Evolutionary conservation across 2,113 vertebrate species (phyloP).

Genomic region (Ia io): DNA sequence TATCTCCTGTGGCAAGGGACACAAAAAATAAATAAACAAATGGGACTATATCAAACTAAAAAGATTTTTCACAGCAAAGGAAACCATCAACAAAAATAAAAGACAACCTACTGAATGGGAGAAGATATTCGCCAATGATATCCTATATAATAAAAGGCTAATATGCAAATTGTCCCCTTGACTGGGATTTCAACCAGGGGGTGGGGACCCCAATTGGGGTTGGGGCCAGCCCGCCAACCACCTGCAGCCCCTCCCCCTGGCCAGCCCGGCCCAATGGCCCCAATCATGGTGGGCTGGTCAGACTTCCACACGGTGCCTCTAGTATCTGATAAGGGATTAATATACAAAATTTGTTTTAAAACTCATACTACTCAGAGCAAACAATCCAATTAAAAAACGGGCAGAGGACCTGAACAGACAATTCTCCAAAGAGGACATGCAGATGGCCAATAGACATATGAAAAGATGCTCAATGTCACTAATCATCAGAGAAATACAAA

Average conservation of each 20-base stretch:
- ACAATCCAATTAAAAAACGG: not conserved
- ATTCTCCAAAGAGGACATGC: not conserved
- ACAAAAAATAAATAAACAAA: not conserved
- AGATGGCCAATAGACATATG: not conserved
- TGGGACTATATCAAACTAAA: not conserved
- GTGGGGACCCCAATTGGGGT: too few relatives aligned
- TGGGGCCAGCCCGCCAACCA: too few relatives aligned
- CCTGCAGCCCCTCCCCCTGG: too few relatives aligned
- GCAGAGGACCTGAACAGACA: not conserved
- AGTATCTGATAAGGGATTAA: not conserved
- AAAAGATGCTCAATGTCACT: not conserved
- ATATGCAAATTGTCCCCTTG: not conserved
- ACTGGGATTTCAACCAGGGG: too few relatives aligned
- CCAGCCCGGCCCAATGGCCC: too few relatives aligned
- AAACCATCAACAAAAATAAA: not conserved
- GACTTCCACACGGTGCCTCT: too few relatives aligned
- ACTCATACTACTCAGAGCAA: not conserved
- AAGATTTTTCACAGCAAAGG: not conserved
- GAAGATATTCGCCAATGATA: not conserved
- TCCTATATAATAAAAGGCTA: not conserved
- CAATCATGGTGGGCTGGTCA: too few relatives aligned
- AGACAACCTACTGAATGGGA: not conserved
- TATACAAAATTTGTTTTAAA: not conserved
- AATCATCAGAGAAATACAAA: not conserved
- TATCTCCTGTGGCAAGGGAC: not conserved